Conservation (phyloP, 2,113 vertebrate genomes). For the Microtus pennsylvanicus region DNA sequence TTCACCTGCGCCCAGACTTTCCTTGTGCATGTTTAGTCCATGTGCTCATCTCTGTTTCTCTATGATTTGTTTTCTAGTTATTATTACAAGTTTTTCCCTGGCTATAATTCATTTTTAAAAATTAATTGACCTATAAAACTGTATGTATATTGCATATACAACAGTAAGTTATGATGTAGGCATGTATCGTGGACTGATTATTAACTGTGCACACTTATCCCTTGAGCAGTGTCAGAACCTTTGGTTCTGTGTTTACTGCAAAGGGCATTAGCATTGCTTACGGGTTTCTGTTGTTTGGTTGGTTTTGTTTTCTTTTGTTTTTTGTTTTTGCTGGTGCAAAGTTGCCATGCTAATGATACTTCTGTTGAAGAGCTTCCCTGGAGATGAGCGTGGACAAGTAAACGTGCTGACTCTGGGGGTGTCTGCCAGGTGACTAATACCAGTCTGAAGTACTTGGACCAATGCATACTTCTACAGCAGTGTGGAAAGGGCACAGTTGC, state of each 20-base stretch:
- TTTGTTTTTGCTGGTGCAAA: neutral
- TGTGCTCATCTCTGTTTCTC: neutral
- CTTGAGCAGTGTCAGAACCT: neutral
- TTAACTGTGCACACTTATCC: neutral
- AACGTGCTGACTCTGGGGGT: neutral
- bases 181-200: neutral
- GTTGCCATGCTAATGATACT: neutral
- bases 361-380: slow-evolving; percentile 4
- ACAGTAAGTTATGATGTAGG: neutral
- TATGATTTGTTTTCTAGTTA: neutral
- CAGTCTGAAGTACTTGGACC: neutral
- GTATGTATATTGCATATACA: neutral
- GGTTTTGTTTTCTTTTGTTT: neutral
- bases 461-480: neutral
- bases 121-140: neutral
- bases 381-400: neutral
- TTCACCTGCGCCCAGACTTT: neutral
- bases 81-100: neutral
- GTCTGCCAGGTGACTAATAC: neutral
- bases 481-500: neutral
- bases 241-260: slow-evolving; percentile 14
- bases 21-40: neutral
- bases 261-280: neutral
- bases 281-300: neutral
- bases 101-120: neutral